These are phyloP conservation scores for Heliopora coerulea DNA, from an alignment of 92 coral and sea anemone genomes.

Conservation along the genomic window DNA sequence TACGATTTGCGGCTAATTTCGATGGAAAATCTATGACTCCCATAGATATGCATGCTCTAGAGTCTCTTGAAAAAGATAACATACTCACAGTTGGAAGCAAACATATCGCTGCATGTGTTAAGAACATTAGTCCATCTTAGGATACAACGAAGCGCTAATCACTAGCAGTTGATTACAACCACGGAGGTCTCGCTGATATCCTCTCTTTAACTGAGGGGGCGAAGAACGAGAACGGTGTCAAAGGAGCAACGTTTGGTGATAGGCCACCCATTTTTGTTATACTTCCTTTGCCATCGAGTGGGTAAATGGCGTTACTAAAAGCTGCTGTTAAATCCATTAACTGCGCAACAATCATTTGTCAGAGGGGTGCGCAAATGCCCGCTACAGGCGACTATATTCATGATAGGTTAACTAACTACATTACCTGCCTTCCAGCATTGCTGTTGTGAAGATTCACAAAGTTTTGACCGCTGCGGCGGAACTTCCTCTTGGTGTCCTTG, in stretches of 20 bases:
- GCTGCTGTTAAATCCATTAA: conserved; percentile 35
- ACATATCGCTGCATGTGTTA: no score
- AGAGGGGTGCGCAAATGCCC: conserved; percentile 2
- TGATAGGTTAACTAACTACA: neutral
- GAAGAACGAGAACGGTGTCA: neutral
- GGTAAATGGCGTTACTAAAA: neutral
- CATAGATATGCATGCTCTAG: no score
- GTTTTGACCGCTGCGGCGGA: conserved; percentile 49
- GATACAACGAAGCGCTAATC: no score
- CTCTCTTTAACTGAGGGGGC: no score
- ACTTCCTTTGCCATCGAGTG: neutral
- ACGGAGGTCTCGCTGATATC: no score
- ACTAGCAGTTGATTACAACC: no score
- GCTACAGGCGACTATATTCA: neutral
- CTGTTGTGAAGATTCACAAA: conserved; percentile 87
- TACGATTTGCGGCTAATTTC: neutral
- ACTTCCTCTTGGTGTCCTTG: conserved; percentile 54
- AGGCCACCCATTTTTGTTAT: neutral
- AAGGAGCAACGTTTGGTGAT: neutral
- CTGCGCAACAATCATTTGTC: conserved; percentile 23
- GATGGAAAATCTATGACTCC: no score
- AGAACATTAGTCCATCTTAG: no score
- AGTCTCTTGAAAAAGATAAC: no score
- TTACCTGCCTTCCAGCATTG: conserved; percentile 85
- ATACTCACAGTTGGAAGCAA: no score